Conservation (phyloP, 2,888 invertebrate species). For the Heteromurus nitidus region DNA sequence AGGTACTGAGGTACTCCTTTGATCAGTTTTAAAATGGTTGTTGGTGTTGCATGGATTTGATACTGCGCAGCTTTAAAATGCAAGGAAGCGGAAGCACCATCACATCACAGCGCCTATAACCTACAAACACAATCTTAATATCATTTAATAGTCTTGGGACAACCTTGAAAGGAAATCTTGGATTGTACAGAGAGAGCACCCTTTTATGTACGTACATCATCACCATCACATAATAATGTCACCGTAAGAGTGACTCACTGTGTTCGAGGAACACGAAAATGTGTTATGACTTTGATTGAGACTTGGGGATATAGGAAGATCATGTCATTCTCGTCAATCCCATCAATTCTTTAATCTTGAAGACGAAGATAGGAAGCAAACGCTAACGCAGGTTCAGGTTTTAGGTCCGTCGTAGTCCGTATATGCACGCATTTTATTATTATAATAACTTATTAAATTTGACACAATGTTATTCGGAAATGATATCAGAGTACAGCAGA, state of each 20-base stretch:
- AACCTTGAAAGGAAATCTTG: slow-evolving; percentile 43
- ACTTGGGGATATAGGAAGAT: background rate
- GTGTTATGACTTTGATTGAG: background rate
- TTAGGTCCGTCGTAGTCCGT: background rate
- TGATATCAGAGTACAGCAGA: background rate
- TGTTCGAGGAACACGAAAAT: background rate
- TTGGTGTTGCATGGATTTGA: background rate
- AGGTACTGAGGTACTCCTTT: background rate
- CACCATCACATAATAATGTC: background rate
- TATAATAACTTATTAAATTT: background rate
- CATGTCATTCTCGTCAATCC: too few relatives aligned
- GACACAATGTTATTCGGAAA: background rate
- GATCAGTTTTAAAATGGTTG: background rate
- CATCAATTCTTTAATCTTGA: too few relatives aligned
- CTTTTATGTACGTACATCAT: background rate
- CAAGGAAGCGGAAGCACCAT: slow-evolving; percentile 34
- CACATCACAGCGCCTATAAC: background rate
- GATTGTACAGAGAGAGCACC: background rate
- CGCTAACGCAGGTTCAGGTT: background rate
- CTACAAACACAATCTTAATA: background rate
- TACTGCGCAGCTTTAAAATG: background rate
- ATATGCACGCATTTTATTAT: background rate
- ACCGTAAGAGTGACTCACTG: background rate
- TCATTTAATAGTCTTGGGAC: background rate
- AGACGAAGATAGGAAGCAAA: too few relatives aligned